These are phyloP conservation scores for Liasis olivaceus DNA, from an alignment of 2,797 vertebrate species.

Conservation along the genomic window DNA sequence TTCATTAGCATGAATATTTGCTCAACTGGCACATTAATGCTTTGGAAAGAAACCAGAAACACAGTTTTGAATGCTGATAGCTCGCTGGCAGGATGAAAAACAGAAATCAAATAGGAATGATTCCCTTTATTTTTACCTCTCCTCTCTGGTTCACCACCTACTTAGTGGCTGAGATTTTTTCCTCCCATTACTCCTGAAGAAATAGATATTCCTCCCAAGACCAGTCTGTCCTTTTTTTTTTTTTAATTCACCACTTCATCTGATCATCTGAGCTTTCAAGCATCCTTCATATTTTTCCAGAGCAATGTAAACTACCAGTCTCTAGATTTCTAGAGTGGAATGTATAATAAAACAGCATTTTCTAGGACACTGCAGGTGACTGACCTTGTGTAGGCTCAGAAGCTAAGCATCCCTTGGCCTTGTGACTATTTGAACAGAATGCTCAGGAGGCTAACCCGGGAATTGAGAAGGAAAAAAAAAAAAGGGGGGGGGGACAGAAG, in stretches of 20 bases:
- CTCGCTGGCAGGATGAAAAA: slow-evolving; percentile 11
- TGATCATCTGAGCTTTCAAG: slow-evolving; percentile 34
- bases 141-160: neutral
- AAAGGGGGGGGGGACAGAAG: neutral
- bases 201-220: neutral
- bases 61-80: slow-evolving; percentile 43
- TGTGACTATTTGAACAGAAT: neutral
- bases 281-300: slow-evolving; percentile 30
- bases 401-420: neutral
- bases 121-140: neutral
- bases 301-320: slow-evolving; percentile 16
- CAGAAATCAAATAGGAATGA: slow-evolving; percentile 3
- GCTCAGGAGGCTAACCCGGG: neutral
- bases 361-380: neutral
- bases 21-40: slow-evolving; percentile 44
- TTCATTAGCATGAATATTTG: slow-evolving; percentile 44
- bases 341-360: neutral
- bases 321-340: neutral
- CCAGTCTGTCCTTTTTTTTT: neutral
- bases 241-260: slow-evolving; percentile 39
- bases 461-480: neutral
- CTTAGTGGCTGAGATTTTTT: slow-evolving; percentile 25
- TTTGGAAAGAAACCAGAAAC: slow-evolving; percentile 34
- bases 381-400: neutral
- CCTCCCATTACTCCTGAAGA: neutral